A percentile compares a stretch with the other conserved stretches of the same genome.
phyloP scores from a whole-genome alignment of 2,888 invertebrate species.

The Polydrusus tereticollis region DNA sequence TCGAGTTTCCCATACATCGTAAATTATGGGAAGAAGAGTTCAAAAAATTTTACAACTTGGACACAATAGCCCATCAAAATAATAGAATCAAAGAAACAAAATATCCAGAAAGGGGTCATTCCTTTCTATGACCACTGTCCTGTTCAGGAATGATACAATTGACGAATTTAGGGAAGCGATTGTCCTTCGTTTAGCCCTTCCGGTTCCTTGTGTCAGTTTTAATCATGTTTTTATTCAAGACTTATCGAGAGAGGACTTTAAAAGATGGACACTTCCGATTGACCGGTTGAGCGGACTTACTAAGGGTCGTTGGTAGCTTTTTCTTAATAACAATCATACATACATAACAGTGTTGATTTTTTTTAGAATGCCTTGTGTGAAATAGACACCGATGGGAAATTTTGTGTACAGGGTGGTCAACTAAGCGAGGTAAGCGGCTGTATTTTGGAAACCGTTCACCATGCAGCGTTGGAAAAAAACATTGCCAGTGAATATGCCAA shows the following conservation, averaged over 20 bases:
- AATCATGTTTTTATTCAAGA: constrained; percentile 44
- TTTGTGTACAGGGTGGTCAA: not conserved
- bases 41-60: constrained; percentile 10
- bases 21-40: constrained; percentile 6
- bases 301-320: not conserved
- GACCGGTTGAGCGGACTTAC: constrained; percentile 19
- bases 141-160: constrained; percentile 27
- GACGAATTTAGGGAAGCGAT: constrained; percentile 38
- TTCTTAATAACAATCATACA: too few relatives aligned
- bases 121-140: constrained; percentile 44
- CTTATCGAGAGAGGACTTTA: constrained; percentile 10
- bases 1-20: not conserved
- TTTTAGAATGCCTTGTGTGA: not conserved
- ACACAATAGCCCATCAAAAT: constrained; percentile 35
- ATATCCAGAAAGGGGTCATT: constrained; percentile 38
- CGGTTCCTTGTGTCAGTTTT: constrained; percentile 46
- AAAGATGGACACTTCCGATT: constrained; percentile 35
- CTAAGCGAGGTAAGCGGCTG: too few relatives aligned
- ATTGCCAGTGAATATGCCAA: too few relatives aligned
- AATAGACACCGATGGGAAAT: constrained; percentile 2
- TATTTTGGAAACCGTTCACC: too few relatives aligned
- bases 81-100: constrained; percentile 42
- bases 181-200: constrained; percentile 36
- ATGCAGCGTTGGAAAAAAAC: too few relatives aligned
- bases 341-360: too few relatives aligned